Conservation (phyloP, 2,113 vertebrate genomes). For the Phalacrocorax pelagicus region DNA sequence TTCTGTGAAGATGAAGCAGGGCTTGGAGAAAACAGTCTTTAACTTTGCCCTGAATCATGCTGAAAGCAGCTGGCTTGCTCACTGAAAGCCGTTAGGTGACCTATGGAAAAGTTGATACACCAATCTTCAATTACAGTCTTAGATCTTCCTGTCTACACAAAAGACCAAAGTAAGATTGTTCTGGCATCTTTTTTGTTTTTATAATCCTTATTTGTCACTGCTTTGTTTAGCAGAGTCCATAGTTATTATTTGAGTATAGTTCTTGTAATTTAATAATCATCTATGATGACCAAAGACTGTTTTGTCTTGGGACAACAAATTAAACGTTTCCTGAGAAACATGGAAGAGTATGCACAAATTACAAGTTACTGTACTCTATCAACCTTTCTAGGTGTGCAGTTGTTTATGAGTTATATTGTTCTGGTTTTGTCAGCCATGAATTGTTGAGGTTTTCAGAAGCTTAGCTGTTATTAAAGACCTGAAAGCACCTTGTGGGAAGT, state of each 20-base stretch:
- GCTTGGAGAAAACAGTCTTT: not conserved
- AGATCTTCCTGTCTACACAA: conserved; percentile 21
- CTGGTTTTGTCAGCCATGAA: not conserved
- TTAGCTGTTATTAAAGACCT: not conserved
- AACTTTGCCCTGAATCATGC: not conserved
- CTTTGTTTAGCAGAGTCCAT: not conserved
- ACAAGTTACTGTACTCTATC: not conserved
- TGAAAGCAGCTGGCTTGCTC: not conserved
- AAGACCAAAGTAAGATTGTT: conserved; percentile 16
- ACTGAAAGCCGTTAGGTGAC: not conserved
- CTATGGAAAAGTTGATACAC: not conserved
- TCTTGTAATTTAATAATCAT: not conserved
- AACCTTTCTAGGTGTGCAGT: not conserved
- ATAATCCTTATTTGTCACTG: not conserved
- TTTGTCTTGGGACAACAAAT: not conserved
- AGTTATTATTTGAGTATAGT: not conserved
- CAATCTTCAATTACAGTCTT: not conserved
- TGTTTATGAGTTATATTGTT: not conserved
- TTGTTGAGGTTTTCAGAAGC: not conserved
- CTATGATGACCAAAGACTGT: not conserved
- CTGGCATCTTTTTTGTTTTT: conserved; percentile 16
- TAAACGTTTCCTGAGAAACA: not conserved
- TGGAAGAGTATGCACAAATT: not conserved
- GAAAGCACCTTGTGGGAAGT: not conserved
- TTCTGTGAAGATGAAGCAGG: not conserved